phyloP scores from a whole-genome alignment of 2,888 invertebrate species.

The Acronicta alni region DNA sequence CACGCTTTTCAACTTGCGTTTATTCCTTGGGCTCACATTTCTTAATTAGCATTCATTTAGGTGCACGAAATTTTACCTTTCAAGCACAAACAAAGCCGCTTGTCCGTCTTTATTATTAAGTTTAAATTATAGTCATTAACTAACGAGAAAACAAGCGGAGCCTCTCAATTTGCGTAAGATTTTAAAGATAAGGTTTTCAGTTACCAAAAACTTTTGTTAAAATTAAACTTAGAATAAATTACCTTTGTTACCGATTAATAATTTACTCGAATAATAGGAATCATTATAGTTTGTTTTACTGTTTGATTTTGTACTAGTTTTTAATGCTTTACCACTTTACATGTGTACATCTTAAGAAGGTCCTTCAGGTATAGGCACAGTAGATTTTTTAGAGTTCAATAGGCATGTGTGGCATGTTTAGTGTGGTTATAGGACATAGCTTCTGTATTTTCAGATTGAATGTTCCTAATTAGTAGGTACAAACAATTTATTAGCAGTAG shows the following conservation, averaged over 20 bases:
- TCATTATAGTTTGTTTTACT: conserved; percentile 47
- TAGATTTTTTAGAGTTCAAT: too few relatives aligned
- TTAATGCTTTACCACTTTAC: background rate
- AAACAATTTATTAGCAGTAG: background rate
- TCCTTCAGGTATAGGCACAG: too few relatives aligned
- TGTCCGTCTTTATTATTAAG: conserved; percentile 86
- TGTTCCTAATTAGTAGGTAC: background rate
- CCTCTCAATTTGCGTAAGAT: conserved; percentile 74
- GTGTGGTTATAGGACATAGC: too few relatives aligned
- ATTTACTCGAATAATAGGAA: conserved; percentile 16
- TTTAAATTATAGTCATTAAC: conserved; percentile 86
- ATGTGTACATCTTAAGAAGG: background rate
- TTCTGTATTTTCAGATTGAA: background rate
- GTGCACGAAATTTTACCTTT: conserved; percentile 82
- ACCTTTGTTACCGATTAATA: conserved; percentile 28
- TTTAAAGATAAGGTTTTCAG: conserved; percentile 72
- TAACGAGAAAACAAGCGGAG: conserved; percentile 78
- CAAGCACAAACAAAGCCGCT: conserved; percentile 81
- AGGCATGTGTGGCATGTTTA: too few relatives aligned
- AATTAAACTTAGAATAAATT: conserved; percentile 45
- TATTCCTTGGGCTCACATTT: conserved; percentile 77
- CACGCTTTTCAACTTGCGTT: conserved; percentile 71
- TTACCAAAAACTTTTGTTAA: conserved; percentile 68
- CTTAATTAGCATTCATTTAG: conserved; percentile 82
- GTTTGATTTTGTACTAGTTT: background rate